Conservation (phyloP, 2,797 vertebrate species). For the Okamejei kenojei region DNA sequence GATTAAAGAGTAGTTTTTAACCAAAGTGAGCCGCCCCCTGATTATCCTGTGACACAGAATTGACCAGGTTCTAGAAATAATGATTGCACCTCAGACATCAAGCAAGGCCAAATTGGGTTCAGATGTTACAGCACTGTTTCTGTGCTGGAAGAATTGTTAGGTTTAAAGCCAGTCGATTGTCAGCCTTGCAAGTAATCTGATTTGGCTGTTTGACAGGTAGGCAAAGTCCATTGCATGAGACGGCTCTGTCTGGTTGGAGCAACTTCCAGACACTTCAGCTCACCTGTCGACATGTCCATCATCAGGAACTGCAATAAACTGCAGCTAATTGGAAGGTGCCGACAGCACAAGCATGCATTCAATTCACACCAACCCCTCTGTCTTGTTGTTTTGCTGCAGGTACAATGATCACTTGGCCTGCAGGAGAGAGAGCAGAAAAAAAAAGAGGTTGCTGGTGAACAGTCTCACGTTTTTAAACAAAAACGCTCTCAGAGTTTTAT, state of each 20-base stretch:
- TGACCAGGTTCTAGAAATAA: not conserved
- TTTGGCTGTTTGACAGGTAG: conserved; percentile 43
- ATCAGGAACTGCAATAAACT: conserved; percentile 62
- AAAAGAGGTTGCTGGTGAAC: not conserved
- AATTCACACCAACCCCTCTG: conserved; percentile 57
- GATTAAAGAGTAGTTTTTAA: not conserved
- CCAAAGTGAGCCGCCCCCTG: not conserved
- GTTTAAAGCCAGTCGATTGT: conserved; percentile 52
- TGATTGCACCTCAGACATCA: conserved; percentile 41
- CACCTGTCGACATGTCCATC: conserved; percentile 61
- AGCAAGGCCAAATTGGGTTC: conserved; percentile 49
- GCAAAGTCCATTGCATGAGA: conserved; percentile 29
- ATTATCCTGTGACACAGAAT: conserved; percentile 2
- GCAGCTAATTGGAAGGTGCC: conserved; percentile 66
- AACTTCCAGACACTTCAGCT: conserved; percentile 61
- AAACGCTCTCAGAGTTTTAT: not conserved
- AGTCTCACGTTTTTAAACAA: not conserved
- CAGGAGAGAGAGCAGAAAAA: conserved; percentile 27
- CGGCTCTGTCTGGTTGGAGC: conserved; percentile 45
- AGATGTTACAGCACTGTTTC: conserved; percentile 50
- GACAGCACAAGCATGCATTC: conserved; percentile 57
- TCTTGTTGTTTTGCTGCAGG: conserved; percentile 43
- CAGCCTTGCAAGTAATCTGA: conserved; percentile 53
- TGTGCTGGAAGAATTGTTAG: conserved; percentile 50
- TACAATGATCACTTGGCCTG: conserved; percentile 43